Base-by-base conservation (phyloP, 2,797 vertebrate genomes). In the Linurgus olivaceus region DNA sequence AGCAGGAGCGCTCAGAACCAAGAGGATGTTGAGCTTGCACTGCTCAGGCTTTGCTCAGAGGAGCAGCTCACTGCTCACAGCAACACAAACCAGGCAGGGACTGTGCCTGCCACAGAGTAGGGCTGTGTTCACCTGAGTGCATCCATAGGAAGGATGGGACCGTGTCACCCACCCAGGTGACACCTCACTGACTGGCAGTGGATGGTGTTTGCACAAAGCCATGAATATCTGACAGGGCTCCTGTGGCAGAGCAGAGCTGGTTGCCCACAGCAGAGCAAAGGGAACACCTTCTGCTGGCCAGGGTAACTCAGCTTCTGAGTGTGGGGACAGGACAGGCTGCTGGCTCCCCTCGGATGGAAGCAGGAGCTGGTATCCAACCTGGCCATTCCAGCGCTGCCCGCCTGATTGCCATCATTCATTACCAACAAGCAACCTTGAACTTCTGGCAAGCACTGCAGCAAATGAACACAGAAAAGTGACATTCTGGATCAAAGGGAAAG, bases 141-240 rank as follows among this genome's bases (percentile, higher is more conserved):
- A 35, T 10, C 8, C 0, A 3, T 2, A 28, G 84, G 66, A 63
- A 89, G 52, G 75, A 85, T 2, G 57, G 68, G 33, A 92, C 19
- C 1, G 1, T 0, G 42, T 10, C 37, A 89, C 18, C 10, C 0
- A 0, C 28, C 19, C 45, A 0, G 44, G 51, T 17, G 13, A 20
- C 55, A 35, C 52, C 71, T 33, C n/a, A 0, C 12, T 54, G 40
- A 24, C n/a, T 24, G 44, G 57, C 59, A n/a, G 44, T 44, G 35
- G 71, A 51, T 15, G 59, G 37, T 7, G 78, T 25, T 59, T 19
- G 33, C 68, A 59, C 0, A 0, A 71, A 90, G 23, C 37, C 29
- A 10, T 17, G n/a, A 25, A 5, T 6, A 38, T 4, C 67, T 55
- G n/a, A n/a, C 3, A 31, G n/a, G 44, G 35, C 6, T 88, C 37